phyloP scores from a whole-genome alignment of 1,140 invertebrate genomes.

The Drosophila navojoa region DNA sequence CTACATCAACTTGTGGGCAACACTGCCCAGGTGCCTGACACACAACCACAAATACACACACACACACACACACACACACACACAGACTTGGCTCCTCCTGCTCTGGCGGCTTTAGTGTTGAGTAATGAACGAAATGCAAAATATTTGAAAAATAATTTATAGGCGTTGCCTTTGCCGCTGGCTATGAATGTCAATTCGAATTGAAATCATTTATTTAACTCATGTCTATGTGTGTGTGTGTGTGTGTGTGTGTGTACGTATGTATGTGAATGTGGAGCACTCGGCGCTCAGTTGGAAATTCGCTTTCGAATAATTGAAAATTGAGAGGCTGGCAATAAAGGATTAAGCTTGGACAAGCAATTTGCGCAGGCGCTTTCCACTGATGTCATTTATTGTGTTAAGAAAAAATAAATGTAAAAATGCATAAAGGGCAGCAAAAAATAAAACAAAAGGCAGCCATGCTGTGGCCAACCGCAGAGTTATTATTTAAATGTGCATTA shows the following conservation, averaged over 20 bases:
- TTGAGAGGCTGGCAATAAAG: conserved; percentile 40
- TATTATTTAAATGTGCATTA: conserved; percentile 80
- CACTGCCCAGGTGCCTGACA: background rate
- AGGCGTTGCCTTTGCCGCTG: conserved; percentile 22
- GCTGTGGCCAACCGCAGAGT: conserved; percentile 79
- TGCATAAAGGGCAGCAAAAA: conserved; percentile 52
- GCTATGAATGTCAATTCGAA: conserved; percentile 51
- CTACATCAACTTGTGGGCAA: conserved; percentile 14
- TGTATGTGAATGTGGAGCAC: background rate
- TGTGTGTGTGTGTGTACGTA: background rate
- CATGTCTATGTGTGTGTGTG: background rate
- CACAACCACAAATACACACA: background rate
- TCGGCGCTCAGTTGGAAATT: conserved; percentile 27
- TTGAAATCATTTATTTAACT: conserved; percentile 40
- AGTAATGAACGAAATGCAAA: conserved; percentile 9
- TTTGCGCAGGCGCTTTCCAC: conserved; percentile 75
- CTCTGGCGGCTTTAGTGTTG: conserved; percentile 17
- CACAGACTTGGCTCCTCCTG: conserved; percentile 7
- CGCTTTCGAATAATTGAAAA: conserved; percentile 60
- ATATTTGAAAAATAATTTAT: conserved; percentile 19
- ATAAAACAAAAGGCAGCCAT: conserved; percentile 80
- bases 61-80: background rate
- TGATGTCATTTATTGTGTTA: conserved; percentile 63
- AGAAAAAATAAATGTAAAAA: conserved; percentile 39
- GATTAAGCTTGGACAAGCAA: conserved; percentile 64